Evolutionary conservation across 1,140 invertebrate species (phyloP), one percentile per base, ranked within the genome.

Genomic region (Sipha flava): DNA sequence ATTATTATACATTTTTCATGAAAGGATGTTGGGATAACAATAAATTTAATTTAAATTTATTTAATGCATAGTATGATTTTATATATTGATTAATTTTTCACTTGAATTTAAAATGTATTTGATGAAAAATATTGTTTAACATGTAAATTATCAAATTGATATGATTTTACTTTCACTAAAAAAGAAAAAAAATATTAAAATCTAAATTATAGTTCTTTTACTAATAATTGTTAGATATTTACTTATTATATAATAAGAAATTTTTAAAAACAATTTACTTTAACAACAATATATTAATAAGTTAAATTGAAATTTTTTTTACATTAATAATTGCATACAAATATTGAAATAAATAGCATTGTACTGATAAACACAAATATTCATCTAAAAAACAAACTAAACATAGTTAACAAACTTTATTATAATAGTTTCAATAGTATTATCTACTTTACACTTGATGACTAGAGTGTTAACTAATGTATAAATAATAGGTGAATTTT

Each of bases 401-500:
- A 70, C 23, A 14, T 47, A 70, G n/a, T 43, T 29, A 45, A 68
- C 66, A 68, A 47, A 68, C 23, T 3, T 68, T 18, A 29, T 45
- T 47, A 45, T 16, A 70, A 70, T 70, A 70, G 16, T 66, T 70
- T 29, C 34, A 29, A 47, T 45, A 54, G n/a, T 57, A 75, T 77
- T 16, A 77, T 10, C 49, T 59, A 77, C 12, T 57, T 77, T 37
- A 77, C 16, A 77, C 73, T 26, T 57, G 31, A 77, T 77, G 73
- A 77, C 73, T 77, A 77, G 73, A 77, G 73, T 77, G 34, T 77
- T 77, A 40, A 77, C 73, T 77, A 77, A 57, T 40, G 26, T 59
- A 59, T 40, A 57, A 57, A 43, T 77, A 77, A 34, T 16, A 59
- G 26, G 31, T 16, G 31, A 43, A 29, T 59, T 40, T 77, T 75